phyloP scores from a whole-genome alignment of 2,797 vertebrate species.

The Rhinophrynus dorsalis region DNA sequence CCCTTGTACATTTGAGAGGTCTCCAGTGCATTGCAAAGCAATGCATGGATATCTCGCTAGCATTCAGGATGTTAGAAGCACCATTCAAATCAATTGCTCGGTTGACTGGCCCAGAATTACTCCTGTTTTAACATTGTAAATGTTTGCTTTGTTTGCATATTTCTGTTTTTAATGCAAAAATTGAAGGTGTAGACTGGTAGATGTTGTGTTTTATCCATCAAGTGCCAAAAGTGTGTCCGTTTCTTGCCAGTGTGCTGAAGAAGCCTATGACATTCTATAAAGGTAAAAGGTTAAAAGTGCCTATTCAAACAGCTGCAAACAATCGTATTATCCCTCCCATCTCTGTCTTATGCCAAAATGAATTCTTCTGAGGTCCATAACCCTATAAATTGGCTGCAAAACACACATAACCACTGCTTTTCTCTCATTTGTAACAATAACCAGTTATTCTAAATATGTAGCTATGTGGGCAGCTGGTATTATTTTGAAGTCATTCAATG shows the following conservation, averaged over 20 bases:
- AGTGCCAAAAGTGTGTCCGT: no score
- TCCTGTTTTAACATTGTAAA: no score
- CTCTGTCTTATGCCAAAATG: slow-evolving; percentile 18
- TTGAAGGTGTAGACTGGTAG: neutral
- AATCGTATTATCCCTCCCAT: neutral
- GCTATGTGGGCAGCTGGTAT: slow-evolving; percentile 22
- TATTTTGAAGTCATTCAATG: neutral
- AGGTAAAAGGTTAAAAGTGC: slow-evolving; percentile 1
- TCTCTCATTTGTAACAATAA: slow-evolving; percentile 11
- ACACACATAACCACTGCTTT: neutral
- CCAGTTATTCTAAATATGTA: slow-evolving; percentile 41
- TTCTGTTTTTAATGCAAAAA: neutral
- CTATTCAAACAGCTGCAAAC: slow-evolving; percentile 31
- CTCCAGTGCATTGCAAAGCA: no score
- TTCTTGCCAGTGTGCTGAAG: no score
- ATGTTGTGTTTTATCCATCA: neutral
- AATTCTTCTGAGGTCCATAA: slow-evolving; percentile 45
- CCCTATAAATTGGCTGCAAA: slow-evolving; percentile 28
- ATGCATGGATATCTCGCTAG: no score
- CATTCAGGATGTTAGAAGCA: no score
- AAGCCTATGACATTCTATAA: no score
- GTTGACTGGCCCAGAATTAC: no score
- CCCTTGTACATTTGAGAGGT: no score
- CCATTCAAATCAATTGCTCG: no score
- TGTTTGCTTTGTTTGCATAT: no score